phyloP scores from a whole-genome alignment of 2,113 vertebrate species.

The Pedetes capensis region DNA sequence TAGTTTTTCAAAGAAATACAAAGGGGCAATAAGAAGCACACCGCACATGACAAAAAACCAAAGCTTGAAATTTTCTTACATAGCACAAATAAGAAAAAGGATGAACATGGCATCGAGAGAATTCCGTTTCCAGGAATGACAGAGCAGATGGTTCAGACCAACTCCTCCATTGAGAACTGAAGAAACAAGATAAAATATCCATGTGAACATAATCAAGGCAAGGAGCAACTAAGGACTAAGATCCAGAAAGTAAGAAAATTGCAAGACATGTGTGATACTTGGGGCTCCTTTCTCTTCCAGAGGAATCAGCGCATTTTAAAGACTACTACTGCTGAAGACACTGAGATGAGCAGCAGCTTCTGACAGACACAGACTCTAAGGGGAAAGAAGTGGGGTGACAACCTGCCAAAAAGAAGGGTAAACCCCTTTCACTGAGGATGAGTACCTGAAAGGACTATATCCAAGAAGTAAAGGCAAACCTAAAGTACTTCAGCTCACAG shows the following conservation, averaged over 20 bases:
- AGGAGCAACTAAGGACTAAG: neutral
- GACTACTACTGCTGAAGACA: neutral
- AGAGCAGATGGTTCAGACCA: neutral
- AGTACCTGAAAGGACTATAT: neutral
- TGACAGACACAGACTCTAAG: neutral
- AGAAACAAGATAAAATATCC: neutral
- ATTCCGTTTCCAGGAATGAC: neutral
- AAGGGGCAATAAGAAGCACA: neutral
- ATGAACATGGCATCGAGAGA: neutral
- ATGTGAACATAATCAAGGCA: neutral
- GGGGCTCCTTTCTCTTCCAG: neutral
- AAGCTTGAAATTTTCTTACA: neutral
- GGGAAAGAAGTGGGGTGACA: neutral
- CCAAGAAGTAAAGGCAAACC: neutral
- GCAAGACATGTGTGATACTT: neutral
- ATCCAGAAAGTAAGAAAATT: constrained; percentile 5
- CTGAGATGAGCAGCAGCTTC: neutral
- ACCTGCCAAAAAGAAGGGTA: neutral
- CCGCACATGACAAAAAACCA: neutral
- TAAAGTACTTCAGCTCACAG: neutral
- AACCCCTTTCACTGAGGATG: neutral
- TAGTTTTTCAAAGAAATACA: constrained; percentile 1
- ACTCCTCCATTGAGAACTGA: neutral
- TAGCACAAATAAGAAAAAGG: neutral
- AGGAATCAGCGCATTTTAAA: neutral